Evolutionary conservation across 2,113 vertebrate species (phyloP), one percentile per base, ranked within the genome.

Genomic region (Cisticola juncidis): DNA sequence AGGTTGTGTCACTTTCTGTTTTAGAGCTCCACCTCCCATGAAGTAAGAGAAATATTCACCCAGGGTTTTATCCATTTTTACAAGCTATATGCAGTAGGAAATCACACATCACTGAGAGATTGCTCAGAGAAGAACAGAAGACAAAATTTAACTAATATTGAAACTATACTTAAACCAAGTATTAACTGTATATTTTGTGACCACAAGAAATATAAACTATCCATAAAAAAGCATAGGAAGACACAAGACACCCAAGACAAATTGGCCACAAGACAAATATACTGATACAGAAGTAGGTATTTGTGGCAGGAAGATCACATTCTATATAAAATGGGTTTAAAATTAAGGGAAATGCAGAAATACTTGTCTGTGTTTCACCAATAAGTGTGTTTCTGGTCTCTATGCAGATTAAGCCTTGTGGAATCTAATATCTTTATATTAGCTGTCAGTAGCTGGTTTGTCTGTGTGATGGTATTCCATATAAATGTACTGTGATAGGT

Each of bases 381-480:
- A 70, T 78, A 42, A 81, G 72, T 84, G 91, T 81, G 29, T 96
- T 95, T 90, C 96, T 94, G 97, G 96, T 96, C 95, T 97, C 94
- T 95, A 94, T 94, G 79, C 88, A 93, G 93, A 88, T 81, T 78
- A 94, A 95, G 88, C 80, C 69, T 82, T 96, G 94, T 97, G 91
- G 96, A 94, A 87, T 92, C 78, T 69, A 95, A 73, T 97, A 97
- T 96, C 71, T 92, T 73, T 97, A 92, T 95, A 92, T 91, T 96
- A 95, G 88, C 93, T 85, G 94, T 97, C 92, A 97, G 95, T 97
- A 93, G 88, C 91, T 92, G 85, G 92, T 94, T 96, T 94, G 88
- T 97, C 58, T 93, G 26, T 97, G 97, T 97, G 97, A 97, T 92
- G 93, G 94, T 97, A 92, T 96, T 95, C 72, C 92, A 97, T 95